A percentile compares a stretch with the other conserved stretches of the same genome.
Conservation (phyloP, 2,113 vertebrate genomes). For the Typhlomys cinereus region DNA sequence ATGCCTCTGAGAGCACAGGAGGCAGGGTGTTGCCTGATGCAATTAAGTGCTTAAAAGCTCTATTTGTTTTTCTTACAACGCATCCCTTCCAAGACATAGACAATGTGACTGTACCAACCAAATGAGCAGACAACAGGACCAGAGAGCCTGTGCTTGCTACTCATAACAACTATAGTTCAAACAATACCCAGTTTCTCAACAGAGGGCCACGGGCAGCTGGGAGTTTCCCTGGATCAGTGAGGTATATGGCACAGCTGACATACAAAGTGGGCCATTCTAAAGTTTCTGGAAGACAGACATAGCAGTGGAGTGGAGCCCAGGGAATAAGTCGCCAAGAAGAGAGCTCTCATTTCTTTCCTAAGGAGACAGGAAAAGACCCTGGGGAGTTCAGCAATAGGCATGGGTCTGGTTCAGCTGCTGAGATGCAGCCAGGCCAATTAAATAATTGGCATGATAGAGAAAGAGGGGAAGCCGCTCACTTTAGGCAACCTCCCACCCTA, state of each 20-base stretch:
- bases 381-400: slow-evolving; percentile 39
- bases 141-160: slow-evolving; percentile 22
- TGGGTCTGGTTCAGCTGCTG: slow-evolving; percentile 63
- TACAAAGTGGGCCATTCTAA: not conserved
- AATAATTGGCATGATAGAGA: slow-evolving; percentile 56
- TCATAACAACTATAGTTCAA: slow-evolving; percentile 25
- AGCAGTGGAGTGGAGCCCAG: slow-evolving; percentile 35
- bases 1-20: slow-evolving; percentile 23
- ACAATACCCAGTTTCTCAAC: slow-evolving; percentile 29
- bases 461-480: slow-evolving; percentile 54
- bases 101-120: not conserved
- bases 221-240: not conserved
- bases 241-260: slow-evolving; percentile 31
- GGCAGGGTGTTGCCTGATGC: slow-evolving; percentile 36
- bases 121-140: slow-evolving; percentile 17
- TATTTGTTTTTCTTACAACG: slow-evolving; percentile 57
- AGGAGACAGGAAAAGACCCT: slow-evolving; percentile 58
- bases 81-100: slow-evolving; percentile 58
- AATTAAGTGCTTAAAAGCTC: slow-evolving; percentile 65
- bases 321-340: slow-evolving; percentile 40
- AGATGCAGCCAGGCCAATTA: slow-evolving; percentile 60
- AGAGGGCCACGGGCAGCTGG: slow-evolving; percentile 32
- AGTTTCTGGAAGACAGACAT: slow-evolving; percentile 40
- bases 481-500: slow-evolving; percentile 48
- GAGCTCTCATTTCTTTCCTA: slow-evolving; percentile 54